Evolutionary conservation across 2,797 vertebrate genomes (phyloP).

Genomic region (Neosalanx taihuensis): DNA sequence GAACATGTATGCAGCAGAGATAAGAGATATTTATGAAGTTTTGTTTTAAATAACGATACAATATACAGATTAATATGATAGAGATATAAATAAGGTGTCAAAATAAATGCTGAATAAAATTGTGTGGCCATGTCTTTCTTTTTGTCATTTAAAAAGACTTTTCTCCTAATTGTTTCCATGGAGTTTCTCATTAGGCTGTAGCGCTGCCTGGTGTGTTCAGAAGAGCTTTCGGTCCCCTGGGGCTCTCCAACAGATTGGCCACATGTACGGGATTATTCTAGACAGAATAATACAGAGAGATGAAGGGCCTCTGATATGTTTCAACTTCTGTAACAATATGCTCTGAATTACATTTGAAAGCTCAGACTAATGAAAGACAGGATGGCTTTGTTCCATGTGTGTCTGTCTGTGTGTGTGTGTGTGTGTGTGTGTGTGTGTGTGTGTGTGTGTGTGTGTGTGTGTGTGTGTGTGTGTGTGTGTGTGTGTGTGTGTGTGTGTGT

Average conservation of each 20-base stretch:
- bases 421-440: too few species aligned
- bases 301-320: slow-evolving; percentile 13
- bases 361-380: slow-evolving; percentile 37
- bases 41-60: slow-evolving; percentile 72
- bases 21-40: slow-evolving; percentile 68
- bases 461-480: neutral
- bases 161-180: neutral
- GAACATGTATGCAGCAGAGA: slow-evolving; percentile 74
- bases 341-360: slow-evolving; percentile 42
- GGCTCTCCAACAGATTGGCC: slow-evolving; percentile 46
- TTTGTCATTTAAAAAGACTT: slow-evolving; percentile 41
- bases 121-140: slow-evolving; percentile 51
- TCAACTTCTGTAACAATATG: neutral
- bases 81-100: slow-evolving; percentile 74
- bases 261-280: slow-evolving; percentile 55
- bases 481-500: too few species aligned
- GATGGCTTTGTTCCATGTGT: slow-evolving; percentile 44
- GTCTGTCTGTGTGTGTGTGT: too few species aligned
- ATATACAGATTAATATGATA: slow-evolving; percentile 73
- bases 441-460: neutral
- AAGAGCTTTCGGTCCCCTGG: slow-evolving; percentile 55
- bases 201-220: slow-evolving; percentile 48
- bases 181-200: slow-evolving; percentile 36
- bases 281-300: slow-evolving; percentile 42
- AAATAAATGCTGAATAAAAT: slow-evolving; percentile 76